A percentile compares a stretch with the other conserved stretches of the same genome.
Conservation (phyloP, 2,113 vertebrate genomes). For the Atrichornis clamosus region DNA sequence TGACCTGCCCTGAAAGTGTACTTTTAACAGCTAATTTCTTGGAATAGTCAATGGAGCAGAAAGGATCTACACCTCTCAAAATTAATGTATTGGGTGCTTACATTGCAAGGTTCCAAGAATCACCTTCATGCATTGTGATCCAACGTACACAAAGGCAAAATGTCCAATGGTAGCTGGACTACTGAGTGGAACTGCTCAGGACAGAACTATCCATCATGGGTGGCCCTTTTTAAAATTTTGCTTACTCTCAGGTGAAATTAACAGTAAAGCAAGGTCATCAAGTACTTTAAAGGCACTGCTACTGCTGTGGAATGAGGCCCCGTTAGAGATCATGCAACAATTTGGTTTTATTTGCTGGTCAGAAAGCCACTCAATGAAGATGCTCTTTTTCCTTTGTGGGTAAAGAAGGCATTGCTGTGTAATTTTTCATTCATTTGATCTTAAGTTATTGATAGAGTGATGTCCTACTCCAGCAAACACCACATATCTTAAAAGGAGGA, state of each 20-base stretch:
- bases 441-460: not conserved
- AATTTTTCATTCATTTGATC: not conserved
- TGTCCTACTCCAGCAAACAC: not conserved
- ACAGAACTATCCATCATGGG: conserved; percentile 27
- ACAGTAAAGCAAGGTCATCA: not conserved
- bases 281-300: not conserved
- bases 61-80: conserved; percentile 32
- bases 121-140: conserved; percentile 56
- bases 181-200: conserved; percentile 5
- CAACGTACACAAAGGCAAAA: not conserved
- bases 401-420: not conserved
- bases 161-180: not conserved
- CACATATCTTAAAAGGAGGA: not conserved
- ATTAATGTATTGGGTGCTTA: conserved; percentile 52
- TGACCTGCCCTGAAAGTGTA: not conserved
- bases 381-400: not conserved
- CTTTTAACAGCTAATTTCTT: conserved; percentile 45
- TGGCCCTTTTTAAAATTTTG: not conserved
- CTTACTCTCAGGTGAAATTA: not conserved
- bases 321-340: not conserved
- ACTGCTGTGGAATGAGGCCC: not conserved
- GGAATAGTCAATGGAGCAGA: conserved; percentile 34
- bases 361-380: not conserved
- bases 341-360: not conserved
- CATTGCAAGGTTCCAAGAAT: conserved; percentile 34